Evolutionary conservation across 2,113 vertebrate genomes (phyloP).

Genomic region (Lamprologus sp.): DNA sequence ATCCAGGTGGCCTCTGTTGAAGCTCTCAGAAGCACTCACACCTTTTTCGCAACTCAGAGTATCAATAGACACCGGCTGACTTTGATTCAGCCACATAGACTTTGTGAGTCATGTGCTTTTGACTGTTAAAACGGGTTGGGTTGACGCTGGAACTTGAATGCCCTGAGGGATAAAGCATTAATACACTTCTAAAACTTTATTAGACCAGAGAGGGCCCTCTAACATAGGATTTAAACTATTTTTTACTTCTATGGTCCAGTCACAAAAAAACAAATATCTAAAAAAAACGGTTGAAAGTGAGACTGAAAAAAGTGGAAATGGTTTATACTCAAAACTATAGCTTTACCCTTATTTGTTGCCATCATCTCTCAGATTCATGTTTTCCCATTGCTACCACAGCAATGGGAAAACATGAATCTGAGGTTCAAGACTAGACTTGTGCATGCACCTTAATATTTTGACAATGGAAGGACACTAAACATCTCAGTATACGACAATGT

Average conservation of each 20-base stretch:
- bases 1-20: conserved; percentile 71
- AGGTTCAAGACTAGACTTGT: conserved; percentile 50
- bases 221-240: background rate
- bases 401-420: background rate
- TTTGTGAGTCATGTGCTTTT: conserved; percentile 64
- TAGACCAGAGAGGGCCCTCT: conserved; percentile 15
- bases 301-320: background rate
- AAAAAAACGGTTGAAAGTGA: background rate
- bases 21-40: conserved; percentile 60
- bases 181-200: conserved; percentile 52
- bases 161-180: conserved; percentile 59
- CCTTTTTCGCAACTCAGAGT: conserved; percentile 52
- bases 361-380: background rate
- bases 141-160: conserved; percentile 67
- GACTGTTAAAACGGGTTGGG: conserved; percentile 63
- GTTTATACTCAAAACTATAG: background rate
- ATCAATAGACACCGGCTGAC: conserved; percentile 65
- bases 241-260: background rate
- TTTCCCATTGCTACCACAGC: background rate
- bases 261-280: background rate
- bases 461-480: conserved; percentile 25
- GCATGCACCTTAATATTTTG: conserved; percentile 11
- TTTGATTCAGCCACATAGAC: conserved; percentile 69
- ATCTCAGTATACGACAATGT: background rate
- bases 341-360: background rate